Evolutionary conservation across 2,113 vertebrate genomes (phyloP).

Genomic region (Verasper variegatus): DNA sequence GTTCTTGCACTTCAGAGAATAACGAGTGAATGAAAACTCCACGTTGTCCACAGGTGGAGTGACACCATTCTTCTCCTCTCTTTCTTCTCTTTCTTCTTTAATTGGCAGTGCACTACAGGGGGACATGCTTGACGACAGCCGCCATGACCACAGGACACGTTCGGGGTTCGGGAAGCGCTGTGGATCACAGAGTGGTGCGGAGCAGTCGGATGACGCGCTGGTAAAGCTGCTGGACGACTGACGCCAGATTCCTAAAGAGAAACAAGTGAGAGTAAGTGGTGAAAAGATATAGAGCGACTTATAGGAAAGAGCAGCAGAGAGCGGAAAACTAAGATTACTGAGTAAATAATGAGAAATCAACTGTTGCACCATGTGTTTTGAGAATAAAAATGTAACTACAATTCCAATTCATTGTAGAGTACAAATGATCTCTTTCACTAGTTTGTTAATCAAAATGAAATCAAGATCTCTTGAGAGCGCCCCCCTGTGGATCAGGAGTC

Average conservation of each 20-base stretch:
- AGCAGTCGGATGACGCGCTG: constrained; percentile 72
- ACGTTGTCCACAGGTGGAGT: neutral
- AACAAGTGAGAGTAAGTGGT: constrained; percentile 2
- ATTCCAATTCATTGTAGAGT: too few species aligned
- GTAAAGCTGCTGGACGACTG: constrained; percentile 77
- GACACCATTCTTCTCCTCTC: neutral
- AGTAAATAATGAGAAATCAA: too few species aligned
- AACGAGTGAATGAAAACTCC: neutral
- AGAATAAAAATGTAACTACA: neutral
- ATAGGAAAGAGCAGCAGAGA: neutral
- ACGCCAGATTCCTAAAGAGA: constrained; percentile 68
- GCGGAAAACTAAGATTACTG: too few species aligned
- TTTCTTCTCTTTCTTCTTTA: neutral
- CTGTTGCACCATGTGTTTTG: neutral
- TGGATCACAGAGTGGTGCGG: constrained; percentile 69
- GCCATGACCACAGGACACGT: neutral
- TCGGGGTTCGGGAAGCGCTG: neutral
- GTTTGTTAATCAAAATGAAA: too few species aligned
- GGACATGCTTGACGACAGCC: constrained; percentile 4
- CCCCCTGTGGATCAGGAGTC: too few species aligned
- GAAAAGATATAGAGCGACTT: neutral
- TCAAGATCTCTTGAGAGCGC: too few species aligned
- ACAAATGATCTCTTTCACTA: too few species aligned
- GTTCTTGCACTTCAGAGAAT: neutral
- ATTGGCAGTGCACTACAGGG: neutral